Base-by-base conservation (phyloP, 2,113 vertebrate genomes). In the Pampusana beccarii region DNA sequence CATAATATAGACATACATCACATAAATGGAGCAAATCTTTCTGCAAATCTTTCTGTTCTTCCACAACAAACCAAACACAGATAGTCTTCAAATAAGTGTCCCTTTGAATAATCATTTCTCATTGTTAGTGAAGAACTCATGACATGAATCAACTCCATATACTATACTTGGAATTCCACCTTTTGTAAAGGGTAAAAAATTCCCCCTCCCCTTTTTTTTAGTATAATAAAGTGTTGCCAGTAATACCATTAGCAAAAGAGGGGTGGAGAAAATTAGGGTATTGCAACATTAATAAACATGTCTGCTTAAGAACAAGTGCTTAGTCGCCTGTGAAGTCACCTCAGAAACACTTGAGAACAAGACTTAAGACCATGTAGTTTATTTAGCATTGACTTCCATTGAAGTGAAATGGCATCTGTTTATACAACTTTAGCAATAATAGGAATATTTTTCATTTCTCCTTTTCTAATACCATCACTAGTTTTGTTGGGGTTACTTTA, bases 201-300 rank as follows among this genome's bases (percentile, higher is more conserved):
- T 46, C 38, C 53, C 58, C 11, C 31, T 69, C 42, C 31, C 17
- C 21, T 25, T 42, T 64, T 33, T 74, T 54, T 65, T 6, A 40
- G 4, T 14, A 3, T 13, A 28, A 40, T 11, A 7, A 60, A 29
- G 33, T 42, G 42, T 46, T 83, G 64, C 9, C 38, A 92, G 19
- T 77, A 90, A 1, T 51, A 80, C 60, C 88, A 94, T 94, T 90
- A 83, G 48, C 64, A 85, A 80, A 82, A 80, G 62, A 90, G 78
- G 96, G 94, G 95, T 92, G 96, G 96, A 95, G 94, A 90, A 83
- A 74, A 94, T 80, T 75, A 78, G 31, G 65, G 69, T 71, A 88
- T 97, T 96, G 95, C 96, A 95, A 95, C 93, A 96, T 83, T 92
- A 90, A 95, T 90, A 66, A 81, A 89, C 56, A 64, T 73, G 86